Evolutionary conservation across 1,140 invertebrate genomes (phyloP), one percentile per base, ranked within the genome.

Genomic region (Wiebesia pumilae): DNA sequence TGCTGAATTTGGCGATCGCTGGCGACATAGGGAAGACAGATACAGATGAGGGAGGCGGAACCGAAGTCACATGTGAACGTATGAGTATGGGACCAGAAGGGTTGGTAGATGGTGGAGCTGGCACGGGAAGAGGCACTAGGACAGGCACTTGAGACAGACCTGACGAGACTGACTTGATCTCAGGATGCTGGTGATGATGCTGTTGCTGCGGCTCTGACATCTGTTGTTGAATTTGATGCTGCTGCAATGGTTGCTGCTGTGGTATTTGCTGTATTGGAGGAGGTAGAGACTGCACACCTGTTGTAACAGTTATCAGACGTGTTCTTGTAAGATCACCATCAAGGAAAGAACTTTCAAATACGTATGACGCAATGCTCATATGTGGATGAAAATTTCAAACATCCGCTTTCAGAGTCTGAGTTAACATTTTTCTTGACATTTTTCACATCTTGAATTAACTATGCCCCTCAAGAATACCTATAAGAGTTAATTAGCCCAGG

Each of bases 1-100:
- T 89, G 83, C 92, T 94, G 38, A 92, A 94, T 88, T 93, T 92
- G 30, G 92, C 89, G 51, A 93, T 89, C 84, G 92, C 87, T 85
- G 92, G 87, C 86, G 91, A 91, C 87, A 93, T 81, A 21, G 90
- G 88, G 88, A 92, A 89, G 82, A 93, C 89, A 81, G 90, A 84
- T 88, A 90, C 86, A n/a, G 92, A 89, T 9, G 92, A 92, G 0
- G 84, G 79, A 10, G 90, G 84, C 14, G 91, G 88, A 27, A 90
- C 85, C 51, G 91, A 89, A 87, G 90, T 71, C 87, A 84, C 83
- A 24, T 80, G 84, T 38, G 43, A 24, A 62, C 73, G 84, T 35
- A 35, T 19, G 65, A 51, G 21, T 2, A 12, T 21, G 3, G 79
- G 33, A 27, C 51, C 38, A 1, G 69, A 33, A 33, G 65, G 9